These are phyloP conservation scores for Cynaeus angustus DNA, from an alignment of 2,888 invertebrate genomes.

Conservation along the genomic window DNA sequence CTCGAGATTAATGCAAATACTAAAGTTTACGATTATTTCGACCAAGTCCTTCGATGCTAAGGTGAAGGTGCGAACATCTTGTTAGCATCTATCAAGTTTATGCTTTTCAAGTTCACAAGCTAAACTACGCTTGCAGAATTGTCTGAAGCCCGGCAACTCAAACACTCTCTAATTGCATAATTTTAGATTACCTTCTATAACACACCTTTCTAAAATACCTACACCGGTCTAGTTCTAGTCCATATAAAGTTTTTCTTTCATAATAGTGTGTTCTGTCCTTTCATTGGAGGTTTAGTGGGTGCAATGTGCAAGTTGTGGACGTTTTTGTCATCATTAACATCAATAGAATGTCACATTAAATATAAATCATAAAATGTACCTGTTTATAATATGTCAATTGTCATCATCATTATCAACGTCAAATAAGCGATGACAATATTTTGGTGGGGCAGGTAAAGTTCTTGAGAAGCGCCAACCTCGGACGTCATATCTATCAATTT, in stretches of 20 bases:
- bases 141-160: neutral
- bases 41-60: constrained; percentile 29
- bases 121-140: constrained; percentile 2
- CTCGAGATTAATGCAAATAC: neutral
- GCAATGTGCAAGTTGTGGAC: constrained; percentile 27
- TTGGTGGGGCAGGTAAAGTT: constrained; percentile 48
- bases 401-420: constrained; percentile 28
- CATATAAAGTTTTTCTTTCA: constrained; percentile 33
- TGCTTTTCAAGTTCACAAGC: constrained; percentile 8
- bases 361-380: constrained; percentile 10
- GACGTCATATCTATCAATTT: constrained; percentile 49
- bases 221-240: constrained; percentile 24
- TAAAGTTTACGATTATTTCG: constrained; percentile 6
- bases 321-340: constrained; percentile 8
- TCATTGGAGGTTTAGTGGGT: constrained; percentile 18
- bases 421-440: constrained; percentile 37
- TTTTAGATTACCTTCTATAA: constrained; percentile 37
- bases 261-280: constrained; percentile 14
- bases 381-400: constrained; percentile 22
- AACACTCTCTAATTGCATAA: constrained; percentile 33
- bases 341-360: constrained; percentile 9
- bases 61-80: constrained; percentile 30
- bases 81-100: constrained; percentile 3
- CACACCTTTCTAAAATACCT: constrained; percentile 40
- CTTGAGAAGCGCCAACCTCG: constrained; percentile 50